Evolutionary conservation across 2,888 invertebrate species (phyloP).

Genomic region (Petrophora chlorosata): DNA sequence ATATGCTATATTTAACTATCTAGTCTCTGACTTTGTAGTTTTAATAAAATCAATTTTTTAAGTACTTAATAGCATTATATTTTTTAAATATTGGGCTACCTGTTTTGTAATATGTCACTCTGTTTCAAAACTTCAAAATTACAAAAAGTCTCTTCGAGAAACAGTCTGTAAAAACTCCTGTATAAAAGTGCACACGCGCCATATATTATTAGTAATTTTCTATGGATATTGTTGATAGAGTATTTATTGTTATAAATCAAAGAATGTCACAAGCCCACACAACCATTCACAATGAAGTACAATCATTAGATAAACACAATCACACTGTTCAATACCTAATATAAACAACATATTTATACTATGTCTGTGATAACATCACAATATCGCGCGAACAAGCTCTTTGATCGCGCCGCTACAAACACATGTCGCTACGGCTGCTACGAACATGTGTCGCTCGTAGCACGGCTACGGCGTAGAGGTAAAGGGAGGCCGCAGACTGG

Average conservation of each 20-base stretch:
- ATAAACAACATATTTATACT: constrained; percentile 15
- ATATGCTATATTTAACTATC: too few species aligned
- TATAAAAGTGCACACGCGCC: too few species aligned
- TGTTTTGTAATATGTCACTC: too few species aligned
- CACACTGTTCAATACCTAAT: not conserved
- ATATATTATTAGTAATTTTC: too few species aligned
- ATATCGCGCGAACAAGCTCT: constrained; percentile 45
- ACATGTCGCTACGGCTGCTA: constrained; percentile 40
- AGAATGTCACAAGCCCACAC: not conserved
- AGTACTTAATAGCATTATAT: too few species aligned
- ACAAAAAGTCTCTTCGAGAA: too few species aligned
- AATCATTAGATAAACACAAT: not conserved
- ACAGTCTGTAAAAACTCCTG: too few species aligned
- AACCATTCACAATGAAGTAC: not conserved
- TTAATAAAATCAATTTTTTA: too few species aligned
- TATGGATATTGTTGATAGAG: too few species aligned
- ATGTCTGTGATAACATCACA: constrained; percentile 34
- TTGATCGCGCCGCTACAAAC: constrained; percentile 43
- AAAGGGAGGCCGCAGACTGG: not conserved
- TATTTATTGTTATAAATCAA: not conserved
- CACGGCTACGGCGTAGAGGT: not conserved
- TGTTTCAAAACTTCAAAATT: too few species aligned
- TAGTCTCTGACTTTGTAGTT: too few species aligned
- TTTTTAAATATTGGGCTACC: too few species aligned
- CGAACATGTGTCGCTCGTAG: constrained; percentile 12